A percentile compares a stretch with the other conserved stretches of the same genome.
phyloP scores from a whole-genome alignment of 2,888 invertebrate genomes.

The Platycheirus albimanus region DNA sequence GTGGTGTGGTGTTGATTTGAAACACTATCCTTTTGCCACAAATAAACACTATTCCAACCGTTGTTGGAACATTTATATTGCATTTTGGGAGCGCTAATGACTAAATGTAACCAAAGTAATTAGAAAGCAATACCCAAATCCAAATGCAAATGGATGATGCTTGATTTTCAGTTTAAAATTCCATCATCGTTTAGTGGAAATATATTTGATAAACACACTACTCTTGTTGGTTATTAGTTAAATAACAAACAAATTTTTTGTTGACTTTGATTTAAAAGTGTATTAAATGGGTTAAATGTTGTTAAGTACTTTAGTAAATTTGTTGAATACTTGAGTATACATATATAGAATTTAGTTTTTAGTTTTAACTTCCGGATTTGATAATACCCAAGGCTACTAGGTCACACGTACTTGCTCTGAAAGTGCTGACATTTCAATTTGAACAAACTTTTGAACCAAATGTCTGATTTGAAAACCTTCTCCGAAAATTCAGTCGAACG shows the following conservation, averaged over 20 bases:
- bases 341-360: too few species aligned
- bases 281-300: not conserved
- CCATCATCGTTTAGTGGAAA: constrained; percentile 10
- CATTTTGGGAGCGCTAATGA: constrained; percentile 16
- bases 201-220: too few species aligned
- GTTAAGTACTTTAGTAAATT: not conserved
- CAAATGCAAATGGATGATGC: not conserved
- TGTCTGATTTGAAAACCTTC: too few species aligned
- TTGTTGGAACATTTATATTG: constrained; percentile 11
- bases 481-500: too few species aligned
- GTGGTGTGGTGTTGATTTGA: not conserved
- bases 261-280: not conserved
- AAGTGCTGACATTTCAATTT: too few species aligned
- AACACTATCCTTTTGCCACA: not conserved
- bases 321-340: too few species aligned
- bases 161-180: constrained; percentile 11
- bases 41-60: constrained; percentile 17
- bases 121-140: constrained; percentile 31
- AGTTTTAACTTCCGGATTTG: too few species aligned
- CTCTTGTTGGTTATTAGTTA: constrained; percentile 4
- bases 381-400: too few species aligned
- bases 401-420: too few species aligned
- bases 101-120: constrained; percentile 40
- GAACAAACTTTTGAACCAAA: too few species aligned
- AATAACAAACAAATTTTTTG: constrained; percentile 2